Evolutionary conservation across 2,888 invertebrate genomes (phyloP).

Genomic region (Enchytraeus crypticus): DNA sequence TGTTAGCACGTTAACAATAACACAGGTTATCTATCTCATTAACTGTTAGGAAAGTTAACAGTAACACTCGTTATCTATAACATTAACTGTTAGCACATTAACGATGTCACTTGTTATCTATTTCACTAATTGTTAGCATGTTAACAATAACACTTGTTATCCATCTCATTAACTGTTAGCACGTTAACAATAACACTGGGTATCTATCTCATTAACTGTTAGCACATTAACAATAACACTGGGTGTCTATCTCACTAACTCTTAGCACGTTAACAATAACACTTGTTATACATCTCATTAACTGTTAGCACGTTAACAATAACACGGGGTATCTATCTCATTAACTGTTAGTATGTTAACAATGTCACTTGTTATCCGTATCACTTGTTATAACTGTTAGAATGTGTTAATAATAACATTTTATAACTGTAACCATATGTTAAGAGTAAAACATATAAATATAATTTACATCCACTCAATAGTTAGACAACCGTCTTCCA

Average conservation of each 20-base stretch:
- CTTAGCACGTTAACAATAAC: too few species aligned
- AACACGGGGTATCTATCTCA: not conserved
- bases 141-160: constrained; percentile 45
- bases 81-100: constrained; percentile 33
- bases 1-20: not conserved
- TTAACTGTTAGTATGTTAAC: not conserved
- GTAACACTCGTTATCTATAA: too few species aligned
- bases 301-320: constrained; percentile 28
- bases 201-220: not conserved
- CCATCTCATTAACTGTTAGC: constrained; percentile 44
- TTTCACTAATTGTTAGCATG: not conserved
- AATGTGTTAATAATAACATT: too few species aligned
- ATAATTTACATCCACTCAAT: too few species aligned
- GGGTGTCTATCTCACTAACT: constrained; percentile 46
- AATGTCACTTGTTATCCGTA: constrained; percentile 46
- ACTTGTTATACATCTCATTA: too few species aligned
- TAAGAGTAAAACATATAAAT: too few species aligned
- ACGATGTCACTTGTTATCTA: not conserved
- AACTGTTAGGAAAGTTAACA: too few species aligned
- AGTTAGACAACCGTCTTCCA: too few species aligned
- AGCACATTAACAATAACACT: constrained; percentile 32
- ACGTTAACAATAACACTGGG: not conserved
- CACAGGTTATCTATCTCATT: constrained; percentile 46
- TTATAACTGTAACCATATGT: too few species aligned
- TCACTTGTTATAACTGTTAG: too few species aligned